phyloP scores from a whole-genome alignment of 2,888 invertebrate genomes.

The Serripes groenlandicus region DNA sequence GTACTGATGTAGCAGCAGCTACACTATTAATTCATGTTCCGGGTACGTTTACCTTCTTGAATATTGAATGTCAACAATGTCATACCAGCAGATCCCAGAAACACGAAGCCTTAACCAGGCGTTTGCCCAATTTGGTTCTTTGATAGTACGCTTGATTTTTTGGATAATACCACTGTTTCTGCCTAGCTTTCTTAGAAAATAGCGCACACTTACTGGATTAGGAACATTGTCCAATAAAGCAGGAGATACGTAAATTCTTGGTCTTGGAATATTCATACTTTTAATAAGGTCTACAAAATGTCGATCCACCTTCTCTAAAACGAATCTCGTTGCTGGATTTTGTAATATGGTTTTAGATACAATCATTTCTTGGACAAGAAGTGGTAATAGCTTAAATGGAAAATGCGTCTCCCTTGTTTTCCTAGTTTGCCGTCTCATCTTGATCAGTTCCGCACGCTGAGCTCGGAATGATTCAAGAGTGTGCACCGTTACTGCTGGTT shows the following conservation, averaged over 20 bases:
- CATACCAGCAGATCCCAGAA: not conserved
- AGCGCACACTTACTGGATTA: conserved; percentile 17
- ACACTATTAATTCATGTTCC: too few species aligned
- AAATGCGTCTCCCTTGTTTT: conserved; percentile 2
- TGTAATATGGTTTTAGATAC: not conserved
- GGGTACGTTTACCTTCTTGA: too few species aligned
- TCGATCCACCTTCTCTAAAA: conserved; percentile 10
- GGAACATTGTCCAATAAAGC: conserved; percentile 20
- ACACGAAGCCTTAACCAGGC: conserved; percentile 2
- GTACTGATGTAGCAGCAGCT: too few species aligned
- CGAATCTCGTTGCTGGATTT: conserved; percentile 22
- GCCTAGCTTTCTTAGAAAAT: not conserved
- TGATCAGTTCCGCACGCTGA: conserved; percentile 6
- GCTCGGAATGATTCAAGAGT: too few species aligned
- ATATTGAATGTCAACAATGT: not conserved
- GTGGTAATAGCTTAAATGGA: conserved; percentile 6
- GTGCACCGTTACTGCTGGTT: too few species aligned
- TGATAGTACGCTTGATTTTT: not conserved
- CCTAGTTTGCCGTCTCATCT: not conserved
- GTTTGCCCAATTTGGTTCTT: not conserved
- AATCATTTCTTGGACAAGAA: conserved; percentile 15
- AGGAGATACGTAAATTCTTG: conserved; percentile 16
- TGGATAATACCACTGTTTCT: not conserved
- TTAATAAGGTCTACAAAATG: conserved; percentile 14
- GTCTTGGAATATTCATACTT: not conserved